Conservation (phyloP, 2,113 vertebrate genomes). For the Myrmecobius fasciatus region DNA sequence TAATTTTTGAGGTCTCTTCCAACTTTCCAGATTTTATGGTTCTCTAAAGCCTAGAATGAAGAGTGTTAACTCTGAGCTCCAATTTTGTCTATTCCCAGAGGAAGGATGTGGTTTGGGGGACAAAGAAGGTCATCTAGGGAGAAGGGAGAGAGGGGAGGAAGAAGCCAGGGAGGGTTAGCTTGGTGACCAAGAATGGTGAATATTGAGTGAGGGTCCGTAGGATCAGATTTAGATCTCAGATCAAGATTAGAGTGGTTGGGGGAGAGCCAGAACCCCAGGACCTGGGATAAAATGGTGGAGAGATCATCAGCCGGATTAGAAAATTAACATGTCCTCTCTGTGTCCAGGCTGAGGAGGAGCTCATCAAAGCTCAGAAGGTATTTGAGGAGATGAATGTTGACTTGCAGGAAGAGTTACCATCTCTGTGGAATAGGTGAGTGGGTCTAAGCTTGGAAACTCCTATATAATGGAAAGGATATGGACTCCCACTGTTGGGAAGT, state of each 20-base stretch:
- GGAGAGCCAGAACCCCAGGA: neutral
- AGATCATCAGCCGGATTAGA: neutral
- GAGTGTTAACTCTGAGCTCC: neutral
- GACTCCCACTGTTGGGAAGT: neutral
- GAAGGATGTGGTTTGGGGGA: neutral
- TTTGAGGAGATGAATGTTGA: conserved; percentile 99
- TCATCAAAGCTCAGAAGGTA: conserved; percentile 97
- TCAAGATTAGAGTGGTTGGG: neutral
- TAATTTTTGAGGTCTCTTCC: neutral
- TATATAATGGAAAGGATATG: neutral
- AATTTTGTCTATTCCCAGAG: neutral
- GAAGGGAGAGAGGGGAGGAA: neutral
- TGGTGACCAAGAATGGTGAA: neutral
- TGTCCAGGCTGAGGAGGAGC: conserved; percentile 96
- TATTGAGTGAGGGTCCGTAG: neutral
- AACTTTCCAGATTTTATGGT: neutral
- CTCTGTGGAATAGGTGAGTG: conserved; percentile 97
- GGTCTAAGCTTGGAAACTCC: neutral
- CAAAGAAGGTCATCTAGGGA: neutral
- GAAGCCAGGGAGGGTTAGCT: neutral
- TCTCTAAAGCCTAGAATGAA: neutral
- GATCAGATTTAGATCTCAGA: neutral
- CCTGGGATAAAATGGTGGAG: neutral
- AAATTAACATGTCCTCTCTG: conserved; percentile 62
- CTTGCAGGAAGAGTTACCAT: conserved; percentile 97